Evolutionary conservation across 1,140 invertebrate species (phyloP), one percentile per base, ranked within the genome.

Genomic region (Zaprionus gabonicus): DNA sequence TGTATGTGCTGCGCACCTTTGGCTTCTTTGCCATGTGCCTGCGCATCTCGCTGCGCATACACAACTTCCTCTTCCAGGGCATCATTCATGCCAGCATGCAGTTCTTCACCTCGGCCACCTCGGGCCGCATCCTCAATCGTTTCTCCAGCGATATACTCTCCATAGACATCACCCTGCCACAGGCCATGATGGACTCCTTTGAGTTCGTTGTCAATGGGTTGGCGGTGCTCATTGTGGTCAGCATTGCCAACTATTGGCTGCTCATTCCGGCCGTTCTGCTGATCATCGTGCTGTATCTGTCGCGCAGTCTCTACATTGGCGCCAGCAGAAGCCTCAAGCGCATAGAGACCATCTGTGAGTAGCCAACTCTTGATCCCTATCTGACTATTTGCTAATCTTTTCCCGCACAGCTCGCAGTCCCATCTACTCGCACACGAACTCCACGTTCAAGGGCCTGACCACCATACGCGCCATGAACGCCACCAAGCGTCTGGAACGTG

Each of bases 41-140:
- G 94, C 93, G 94, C 38, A 96, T 97, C 5, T 98, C 97, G 0
- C 95, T 95, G 57, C 95, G 93, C 20, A 93, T 98, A 2, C 98
- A 99, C 85, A 96, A 98, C 83, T 93, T 92, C 7, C 98, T 99
- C 96, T 98, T 98, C 85, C 92, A 93, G 12, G 96, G 95, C 57
- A 95, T 99, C 1, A 95, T 98, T 27, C 94, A 96, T 6, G 96
- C 97, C 0, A 96, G 96, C 1, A 98, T 98, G 94, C 94, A 95
- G 7, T 99, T 99, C 93, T 99, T 99, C 93, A 97, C 98, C 78
- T 96, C 95, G 9, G 98, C 98, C 92, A 96, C 97, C 5, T 94
- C 94, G 72, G 96, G 96, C 6, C 93, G 97, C 5, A 97, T 98
- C 60, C 93, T 98, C 13, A 98, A 98, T 91, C 93, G 97, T 44